Conservation (phyloP, 2,888 invertebrate species). For the Drosophila pseudotalamancana region DNA sequence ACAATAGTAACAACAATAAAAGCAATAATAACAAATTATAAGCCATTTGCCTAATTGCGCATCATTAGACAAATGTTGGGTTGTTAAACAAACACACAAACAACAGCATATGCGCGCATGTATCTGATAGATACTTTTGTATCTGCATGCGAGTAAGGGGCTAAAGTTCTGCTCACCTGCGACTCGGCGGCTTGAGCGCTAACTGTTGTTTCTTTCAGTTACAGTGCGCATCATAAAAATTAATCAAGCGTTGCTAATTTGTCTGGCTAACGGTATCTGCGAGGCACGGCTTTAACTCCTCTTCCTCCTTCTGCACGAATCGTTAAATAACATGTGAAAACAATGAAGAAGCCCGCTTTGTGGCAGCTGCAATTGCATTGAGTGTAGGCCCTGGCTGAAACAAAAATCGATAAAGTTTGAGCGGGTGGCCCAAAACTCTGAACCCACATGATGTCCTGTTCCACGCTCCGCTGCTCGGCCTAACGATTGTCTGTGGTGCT, state of each 20-base stretch:
- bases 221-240: slow-evolving; percentile 62
- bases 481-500: slow-evolving; percentile 57
- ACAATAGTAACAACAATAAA: slow-evolving; percentile 2
- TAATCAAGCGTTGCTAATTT: slow-evolving; percentile 76
- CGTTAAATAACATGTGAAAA: slow-evolving; percentile 53
- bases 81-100: slow-evolving; percentile 17
- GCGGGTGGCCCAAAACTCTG: slow-evolving; percentile 19
- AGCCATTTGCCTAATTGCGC: slow-evolving; percentile 55
- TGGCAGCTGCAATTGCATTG: slow-evolving; percentile 56
- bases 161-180: slow-evolving; percentile 24
- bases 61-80: slow-evolving; percentile 50
- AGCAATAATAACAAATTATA: slow-evolving; percentile 32
- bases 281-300: background rate
- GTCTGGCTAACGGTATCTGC: slow-evolving; percentile 52
- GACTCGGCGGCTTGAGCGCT: slow-evolving; percentile 4
- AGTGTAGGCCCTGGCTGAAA: slow-evolving; percentile 13
- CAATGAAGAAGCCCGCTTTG: slow-evolving; percentile 34
- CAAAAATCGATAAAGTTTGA: slow-evolving; percentile 55
- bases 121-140: slow-evolving; percentile 16
- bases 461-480: slow-evolving; percentile 68
- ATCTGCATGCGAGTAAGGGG: background rate
- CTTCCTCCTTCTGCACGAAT: slow-evolving; percentile 5
- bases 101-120: slow-evolving; percentile 10
- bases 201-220: slow-evolving; percentile 51
- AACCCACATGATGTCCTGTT: slow-evolving; percentile 69